A percentile compares a stretch with the other conserved stretches of the same genome.
phyloP scores from a whole-genome alignment of 2,797 vertebrate species.

The Todus mexicanus region DNA sequence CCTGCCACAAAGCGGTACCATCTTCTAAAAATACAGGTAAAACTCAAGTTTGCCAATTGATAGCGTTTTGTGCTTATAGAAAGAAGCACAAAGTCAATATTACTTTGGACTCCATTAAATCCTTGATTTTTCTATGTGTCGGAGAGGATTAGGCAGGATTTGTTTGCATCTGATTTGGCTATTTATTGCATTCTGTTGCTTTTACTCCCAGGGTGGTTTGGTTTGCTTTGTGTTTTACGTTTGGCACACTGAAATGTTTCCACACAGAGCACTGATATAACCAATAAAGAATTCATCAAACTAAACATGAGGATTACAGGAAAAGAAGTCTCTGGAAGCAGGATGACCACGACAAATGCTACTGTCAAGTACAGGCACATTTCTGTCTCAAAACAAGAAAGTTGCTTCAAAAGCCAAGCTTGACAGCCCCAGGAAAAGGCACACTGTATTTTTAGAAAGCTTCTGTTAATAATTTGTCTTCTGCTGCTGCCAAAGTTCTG shows the following conservation, averaged over 20 bases:
- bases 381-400: not conserved
- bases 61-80: not conserved
- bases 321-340: not conserved
- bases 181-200: not conserved
- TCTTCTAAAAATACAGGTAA: slow-evolving; percentile 30
- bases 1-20: slow-evolving; percentile 33
- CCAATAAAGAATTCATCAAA: not conserved
- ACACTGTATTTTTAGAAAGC: not conserved
- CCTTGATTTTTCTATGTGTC: not conserved
- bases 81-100: slow-evolving; percentile 9
- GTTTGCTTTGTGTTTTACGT: not conserved
- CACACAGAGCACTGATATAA: not conserved
- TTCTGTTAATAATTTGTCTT: not conserved
- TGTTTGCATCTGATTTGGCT: not conserved
- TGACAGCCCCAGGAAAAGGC: not conserved
- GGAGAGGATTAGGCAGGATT: not conserved
- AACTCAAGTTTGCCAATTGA: slow-evolving; percentile 40
- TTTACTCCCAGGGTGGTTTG: not conserved
- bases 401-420: not conserved
- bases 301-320: not conserved
- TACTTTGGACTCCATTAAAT: slow-evolving; percentile 2
- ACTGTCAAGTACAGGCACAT: not conserved
- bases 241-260: not conserved
- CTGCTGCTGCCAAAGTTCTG: not conserved
- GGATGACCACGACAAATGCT: not conserved